These are phyloP conservation scores for Thymelicus lineola DNA, from an alignment of 2,888 invertebrate genomes.

Conservation along the genomic window DNA sequence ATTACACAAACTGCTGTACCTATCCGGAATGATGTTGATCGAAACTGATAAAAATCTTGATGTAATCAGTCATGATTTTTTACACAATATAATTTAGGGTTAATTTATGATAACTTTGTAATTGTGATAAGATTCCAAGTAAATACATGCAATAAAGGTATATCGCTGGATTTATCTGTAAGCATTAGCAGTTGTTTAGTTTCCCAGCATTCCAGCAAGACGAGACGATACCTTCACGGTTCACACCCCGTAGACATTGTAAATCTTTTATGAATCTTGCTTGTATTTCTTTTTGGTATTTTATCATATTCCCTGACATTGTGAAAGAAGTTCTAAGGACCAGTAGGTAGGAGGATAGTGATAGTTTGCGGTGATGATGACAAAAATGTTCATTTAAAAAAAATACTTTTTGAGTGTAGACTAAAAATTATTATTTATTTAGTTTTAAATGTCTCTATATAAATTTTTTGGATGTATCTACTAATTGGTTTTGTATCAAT, in stretches of 20 bases:
- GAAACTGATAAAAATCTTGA: conserved; percentile 1
- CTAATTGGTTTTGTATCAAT: no score
- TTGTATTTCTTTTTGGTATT: background rate
- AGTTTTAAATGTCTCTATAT: no score
- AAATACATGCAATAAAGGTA: background rate
- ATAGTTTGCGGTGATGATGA: no score
- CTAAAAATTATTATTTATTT: no score
- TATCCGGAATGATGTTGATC: conserved; percentile 14
- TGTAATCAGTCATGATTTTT: conserved; percentile 2
- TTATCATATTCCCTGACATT: no score
- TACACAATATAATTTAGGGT: background rate
- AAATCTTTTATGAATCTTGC: background rate
- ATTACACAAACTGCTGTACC: background rate
- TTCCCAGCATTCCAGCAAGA: background rate
- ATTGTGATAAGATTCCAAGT: background rate
- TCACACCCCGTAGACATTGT: background rate
- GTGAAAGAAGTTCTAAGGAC: no score
- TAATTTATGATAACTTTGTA: background rate
- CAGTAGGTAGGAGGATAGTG: no score
- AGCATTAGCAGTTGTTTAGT: conserved; percentile 4
- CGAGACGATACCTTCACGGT: background rate
- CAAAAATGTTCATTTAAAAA: no score
- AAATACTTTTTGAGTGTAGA: no score
- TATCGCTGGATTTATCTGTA: background rate
- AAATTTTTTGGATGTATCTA: no score